Conservation (phyloP, 2,797 vertebrate genomes). For the Chiloscyllium punctatum region DNA sequence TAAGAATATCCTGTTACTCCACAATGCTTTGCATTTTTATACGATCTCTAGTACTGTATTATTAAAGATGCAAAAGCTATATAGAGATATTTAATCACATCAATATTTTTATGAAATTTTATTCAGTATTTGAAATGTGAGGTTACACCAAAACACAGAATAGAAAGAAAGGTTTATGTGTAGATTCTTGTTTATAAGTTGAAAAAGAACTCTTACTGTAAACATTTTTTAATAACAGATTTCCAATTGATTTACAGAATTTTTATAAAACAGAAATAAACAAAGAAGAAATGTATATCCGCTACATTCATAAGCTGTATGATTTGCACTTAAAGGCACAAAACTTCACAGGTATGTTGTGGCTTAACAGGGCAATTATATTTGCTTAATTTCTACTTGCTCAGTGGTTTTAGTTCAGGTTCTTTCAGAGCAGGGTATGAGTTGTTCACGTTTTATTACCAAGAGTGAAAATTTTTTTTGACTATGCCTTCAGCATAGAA, state of each 20-base stretch:
- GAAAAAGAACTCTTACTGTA: not conserved
- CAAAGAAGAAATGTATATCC: conserved; percentile 99
- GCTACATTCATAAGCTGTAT: conserved; percentile 97
- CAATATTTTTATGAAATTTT: not conserved
- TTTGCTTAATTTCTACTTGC: not conserved
- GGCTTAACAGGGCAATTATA: not conserved
- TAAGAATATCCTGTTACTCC: not conserved
- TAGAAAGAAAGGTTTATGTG: not conserved
- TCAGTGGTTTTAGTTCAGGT: not conserved
- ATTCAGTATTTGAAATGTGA: not conserved
- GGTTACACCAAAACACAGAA: not conserved
- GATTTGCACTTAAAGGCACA: conserved; percentile 96
- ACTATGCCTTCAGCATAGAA: no score
- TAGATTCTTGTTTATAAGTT: not conserved
- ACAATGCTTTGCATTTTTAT: not conserved
- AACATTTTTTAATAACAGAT: not conserved
- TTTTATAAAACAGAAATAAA: conserved; percentile 98
- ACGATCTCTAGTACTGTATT: not conserved
- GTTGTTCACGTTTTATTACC: not conserved
- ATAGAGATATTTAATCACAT: not conserved
- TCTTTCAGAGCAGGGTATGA: not conserved
- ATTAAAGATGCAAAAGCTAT: not conserved
- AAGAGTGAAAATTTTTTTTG: not conserved
- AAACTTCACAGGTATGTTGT: conserved; percentile 86
- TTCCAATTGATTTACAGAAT: conserved; percentile 64